Evolutionary conservation across 23 tunicate species (phyloP), one percentile per base, ranked within the genome.

Genomic region (Corella eumyota): DNA sequence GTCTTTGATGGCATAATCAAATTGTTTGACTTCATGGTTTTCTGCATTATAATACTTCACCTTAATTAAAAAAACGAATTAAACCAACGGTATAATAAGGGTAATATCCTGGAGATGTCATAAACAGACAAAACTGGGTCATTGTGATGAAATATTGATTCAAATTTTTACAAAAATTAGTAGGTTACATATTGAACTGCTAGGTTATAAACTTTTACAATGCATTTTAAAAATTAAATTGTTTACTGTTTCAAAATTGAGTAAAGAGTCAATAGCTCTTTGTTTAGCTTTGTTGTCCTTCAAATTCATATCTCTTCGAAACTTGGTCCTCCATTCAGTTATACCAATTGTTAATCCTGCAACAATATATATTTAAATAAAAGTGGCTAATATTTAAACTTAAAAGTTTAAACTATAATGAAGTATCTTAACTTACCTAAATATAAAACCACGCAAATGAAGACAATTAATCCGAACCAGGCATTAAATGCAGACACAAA

Each of bases 311-410:
- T 90, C 84, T 36, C 97, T 30, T 50, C 97, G 68, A 62, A 64
- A 90, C 45, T 90, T 90, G 1, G 97, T 90, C 45, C 97, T 80
- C 97, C 97, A 80, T 52, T 90, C 97, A 4, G 97, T 90, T 36
- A 90, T 74, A 1, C 58, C 26, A 40, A 90, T 81, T 23, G 97
- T 90, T 22, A 70, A 66, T 52, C 61, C 96, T 88, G 69, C 4
- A 57, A 51, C 32, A 48, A 55, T 7, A 9, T 11, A 6, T 47
- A 20, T 6, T 6, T n/a, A 15, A 7, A 56, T 38, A 54, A 65
- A 45, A 49, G 21, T n/a, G 7, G 21, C 17, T 5, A 6, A 55
- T 66, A 7, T 52, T n/a, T n/a, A n/a, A n/a, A n/a, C n/a, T n/a
- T n/a, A n/a, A n/a, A n/a, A n/a, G n/a, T n/a, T 25, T 46, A 45